Evolutionary conservation across 2,113 vertebrate genomes (phyloP), one percentile per base, ranked within the genome.

Genomic region (Platysternon megacephalum): DNA sequence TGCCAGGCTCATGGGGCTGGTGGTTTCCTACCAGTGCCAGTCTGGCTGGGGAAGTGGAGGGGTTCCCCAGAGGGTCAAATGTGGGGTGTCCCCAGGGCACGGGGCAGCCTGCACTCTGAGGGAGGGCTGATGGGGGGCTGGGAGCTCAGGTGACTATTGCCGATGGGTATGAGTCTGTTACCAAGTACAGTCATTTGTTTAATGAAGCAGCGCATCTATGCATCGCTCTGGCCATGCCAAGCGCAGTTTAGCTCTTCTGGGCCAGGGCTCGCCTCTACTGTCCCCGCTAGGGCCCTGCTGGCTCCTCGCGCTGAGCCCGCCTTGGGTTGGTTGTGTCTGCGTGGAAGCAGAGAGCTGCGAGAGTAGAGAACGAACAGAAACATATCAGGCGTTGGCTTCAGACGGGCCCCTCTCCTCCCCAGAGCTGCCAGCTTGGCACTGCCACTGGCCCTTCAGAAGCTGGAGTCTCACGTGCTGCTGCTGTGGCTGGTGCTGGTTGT

Each of bases 141-240:
- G 79, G 22, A 74, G 91, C 49, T 96, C 8, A 1, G 93, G 93
- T 94, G 94, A 93, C 76, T 97, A 94, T 94, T 95, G 96, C 91
- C 83, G 72, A 95, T 93, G 95, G 95, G 89, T 96, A 96, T 96
- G 92, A 88, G 87, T 91, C 93, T 83, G 89, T 82, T 83, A 29
- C 90, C 93, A 35, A 93, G 87, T 10, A n/a, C 26, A 0, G 89
- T 16, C 76, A 51, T 85, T 84, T 39, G n/a, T 28, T 88, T 85
- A 61, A 81, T 42, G 48, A 78, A 87, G 53, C 39, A 49, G 26
- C 26, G 5, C 17, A 10, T 88, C 56, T 55, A 88, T 68, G 72
- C 52, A 0, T 90, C 51, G 12, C 84, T 95, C 90, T 44, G 86
- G 95, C 89, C 93, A 92, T 94, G 93, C 95, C 96, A 97, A 97